Evolutionary conservation across 2,888 invertebrate species (phyloP).

Genomic region (Oxystoma pomonae): DNA sequence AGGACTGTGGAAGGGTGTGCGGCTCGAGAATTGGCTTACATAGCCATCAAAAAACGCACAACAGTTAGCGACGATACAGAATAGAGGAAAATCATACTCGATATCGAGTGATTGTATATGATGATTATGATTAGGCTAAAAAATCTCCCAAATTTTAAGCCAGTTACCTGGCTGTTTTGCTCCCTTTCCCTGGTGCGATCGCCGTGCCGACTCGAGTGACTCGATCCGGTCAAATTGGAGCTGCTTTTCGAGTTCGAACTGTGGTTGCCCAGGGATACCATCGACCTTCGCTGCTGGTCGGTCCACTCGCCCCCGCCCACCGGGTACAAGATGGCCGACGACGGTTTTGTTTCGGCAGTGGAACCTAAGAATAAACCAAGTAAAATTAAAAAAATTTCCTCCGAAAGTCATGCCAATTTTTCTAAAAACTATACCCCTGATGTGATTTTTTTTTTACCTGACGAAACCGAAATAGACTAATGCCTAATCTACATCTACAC

Average conservation of each 20-base stretch:
- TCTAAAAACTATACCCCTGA: too few species aligned
- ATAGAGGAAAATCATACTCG: too few species aligned
- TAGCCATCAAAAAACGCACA: too few species aligned
- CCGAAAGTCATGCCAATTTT: too few species aligned
- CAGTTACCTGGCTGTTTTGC: conserved; percentile 36
- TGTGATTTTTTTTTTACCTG: too few species aligned
- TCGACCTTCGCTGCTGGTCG: conserved; percentile 48
- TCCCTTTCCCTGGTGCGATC: conserved; percentile 40
- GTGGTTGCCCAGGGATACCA: conserved; percentile 61
- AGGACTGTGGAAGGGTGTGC: too few species aligned
- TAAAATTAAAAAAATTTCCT: not conserved
- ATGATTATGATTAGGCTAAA: too few species aligned
- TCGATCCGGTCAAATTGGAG: conserved; percentile 66
- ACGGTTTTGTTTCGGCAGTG: conserved; percentile 60
- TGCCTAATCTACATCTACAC: too few species aligned
- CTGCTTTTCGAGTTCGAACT: conserved; percentile 77
- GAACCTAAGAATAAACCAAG: conserved; percentile 47
- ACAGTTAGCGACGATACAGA: too few species aligned
- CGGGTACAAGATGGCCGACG: conserved; percentile 55
- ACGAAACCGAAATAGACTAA: too few species aligned
- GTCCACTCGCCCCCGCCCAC: conserved; percentile 42
- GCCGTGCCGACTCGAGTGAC: conserved; percentile 47
- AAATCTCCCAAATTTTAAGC: not conserved
- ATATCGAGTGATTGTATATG: too few species aligned
- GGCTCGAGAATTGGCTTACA: too few species aligned